Base-by-base conservation (phyloP, 1,140 invertebrate genomes). In the Drosophila jambulina region DNA sequence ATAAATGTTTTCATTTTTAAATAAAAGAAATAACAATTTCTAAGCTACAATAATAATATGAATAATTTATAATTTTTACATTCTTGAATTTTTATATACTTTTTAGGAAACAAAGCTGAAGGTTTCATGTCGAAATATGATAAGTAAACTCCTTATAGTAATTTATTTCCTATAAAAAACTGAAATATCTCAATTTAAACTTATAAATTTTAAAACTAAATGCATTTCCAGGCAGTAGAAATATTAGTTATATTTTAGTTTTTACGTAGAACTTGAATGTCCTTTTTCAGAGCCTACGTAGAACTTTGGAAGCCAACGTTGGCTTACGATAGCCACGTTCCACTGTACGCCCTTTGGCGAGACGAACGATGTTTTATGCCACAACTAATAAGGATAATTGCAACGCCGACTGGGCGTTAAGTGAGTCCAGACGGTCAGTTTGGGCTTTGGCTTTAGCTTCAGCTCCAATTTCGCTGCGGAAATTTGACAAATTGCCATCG, bases 401-500 rank as follows among this genome's bases (percentile, higher is more conserved):
- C 78, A 67, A 65, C 63, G 64, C 77, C 80, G 69, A 69, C 71
- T 69, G 70, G 83, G 80, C 83, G 79, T 82, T 82, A 87, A 86
- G 83, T 87, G 67, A 82, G 79, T 42, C 45, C 46, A 36, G 65
- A 68, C 46, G 36, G 46, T 7, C 65, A 46, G 70, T 46, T 65
- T 74, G 32, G 43, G 69, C 45, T 49, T 77, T 60, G 48, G 46
- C 61, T 40, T 77, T 60, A 76, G 62, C 71, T 34, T 61, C 75
- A 53, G 74, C 74, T 78, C 49, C 75, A 57, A 76, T 76, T 76
- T 76, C 74, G 74, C 32, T 76, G 64, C 45, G 76, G 54, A 84
- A 83, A 78, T 87, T 87, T 87, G 84, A 87, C 84, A 87, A 87
- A 87, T 87, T 87, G 85, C 80, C 84, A 84, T 87, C 82, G 82